Base-by-base conservation (phyloP, 2,113 vertebrate genomes). In the Salminus brasiliensis region DNA sequence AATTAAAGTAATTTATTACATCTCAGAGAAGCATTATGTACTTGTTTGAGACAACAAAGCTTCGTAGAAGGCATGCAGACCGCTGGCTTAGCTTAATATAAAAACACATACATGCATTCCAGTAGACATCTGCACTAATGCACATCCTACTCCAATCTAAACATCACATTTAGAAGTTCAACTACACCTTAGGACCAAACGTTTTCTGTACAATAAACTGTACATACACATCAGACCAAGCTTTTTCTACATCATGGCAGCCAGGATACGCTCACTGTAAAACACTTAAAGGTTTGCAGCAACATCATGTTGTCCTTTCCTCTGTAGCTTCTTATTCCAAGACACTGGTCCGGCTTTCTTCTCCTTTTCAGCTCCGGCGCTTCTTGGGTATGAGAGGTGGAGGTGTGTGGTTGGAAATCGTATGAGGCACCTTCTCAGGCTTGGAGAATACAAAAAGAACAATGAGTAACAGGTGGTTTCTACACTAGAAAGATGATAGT, bases 371-470 rank as follows among this genome's bases (percentile, higher is more conserved):
- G 83, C 80, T 91, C 68, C 88, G 87, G 27, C 79, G 85, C 83
- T 93, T 90, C 87, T 94, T 94, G 0, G 93, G 93, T 43, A 89
- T 77, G 52, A 88, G 63, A 0, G 90, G 91, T 76, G 92, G 92
- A 9, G 87, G 83, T 27, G 85, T 52, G 18, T 81, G 87, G 59
- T 84, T 90, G 71, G 76, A 65, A 62, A 83, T 39, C 10, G 80
- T 0, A 45, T 86, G 83, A 21, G 76, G 59, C 57, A 30, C 83
- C 85, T 86, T 87, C 74, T 93, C 91, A 29, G 91, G 90, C 94
- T 95, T 86, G 45, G 65, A 76, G 41, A 78, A 23, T 80, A 68
- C 77, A 52, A 55, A 67, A 25, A 55, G 43, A 36, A 23, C 15
- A 67, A 2, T 36, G 13, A 9, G 63, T 6, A 52, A 34, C n/a